Conservation (phyloP, 2,113 vertebrate species). For the sheep (Ovis aries) region ARS-UI_Ramb_v3.0 NC_056079.1:41673001-41673500, state of each 20-base stretch:
- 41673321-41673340: accelerated
- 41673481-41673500: not conserved
- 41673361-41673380: not conserved
- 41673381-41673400: not conserved
- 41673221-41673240: not conserved
- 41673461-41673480: not conserved
- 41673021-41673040: not conserved
- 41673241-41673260: not conserved
- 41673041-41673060: not conserved
- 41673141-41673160: not conserved
- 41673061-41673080: not conserved
- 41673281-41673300: not conserved
- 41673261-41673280: accelerated
- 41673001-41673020: not conserved
- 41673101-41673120: not conserved
- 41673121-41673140: not conserved
- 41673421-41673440: not conserved
- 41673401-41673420: not conserved
- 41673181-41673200: not conserved
- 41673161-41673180: not conserved
- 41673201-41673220: accelerated
- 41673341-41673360: not conserved
- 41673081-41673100: not conserved
- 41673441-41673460: not conserved
- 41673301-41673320: not conserved